A percentile compares a stretch with the other conserved stretches of the same genome.
Conservation (phyloP, 2,113 vertebrate genomes). For the Notothenia rossii region DNA sequence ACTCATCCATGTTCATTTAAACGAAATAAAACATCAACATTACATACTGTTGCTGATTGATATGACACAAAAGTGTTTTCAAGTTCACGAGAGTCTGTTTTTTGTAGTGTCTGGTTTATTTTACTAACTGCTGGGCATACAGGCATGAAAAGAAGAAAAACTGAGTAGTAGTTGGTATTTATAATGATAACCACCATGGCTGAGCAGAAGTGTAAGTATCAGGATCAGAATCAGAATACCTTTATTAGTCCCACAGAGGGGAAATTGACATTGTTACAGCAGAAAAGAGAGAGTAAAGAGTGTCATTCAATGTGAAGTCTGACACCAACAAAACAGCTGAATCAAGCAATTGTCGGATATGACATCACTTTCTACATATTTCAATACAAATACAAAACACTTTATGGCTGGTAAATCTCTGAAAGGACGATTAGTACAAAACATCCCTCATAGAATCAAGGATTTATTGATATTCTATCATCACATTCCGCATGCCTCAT, state of each 20-base stretch:
- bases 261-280: no score
- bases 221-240: no score
- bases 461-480: not conserved
- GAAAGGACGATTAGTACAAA: not conserved
- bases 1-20: not conserved
- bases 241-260: no score
- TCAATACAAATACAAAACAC: not conserved
- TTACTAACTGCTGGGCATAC: conserved; percentile 15
- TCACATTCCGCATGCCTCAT: not conserved
- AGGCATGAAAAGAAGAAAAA: conserved; percentile 3
- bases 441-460: not conserved
- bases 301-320: not conserved
- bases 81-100: conserved; percentile 26
- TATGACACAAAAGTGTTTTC: not conserved
- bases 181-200: conserved; percentile 4
- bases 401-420: not conserved
- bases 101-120: conserved; percentile 32
- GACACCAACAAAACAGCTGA: not conserved
- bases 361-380: not conserved
- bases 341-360: not conserved
- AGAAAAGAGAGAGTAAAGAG: no score
- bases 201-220: not conserved
- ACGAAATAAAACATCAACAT: not conserved
- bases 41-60: no score
- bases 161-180: not conserved